Base-by-base conservation (phyloP, 2,888 invertebrate genomes). In the Galeopsomyia nigrocyanea region DNA sequence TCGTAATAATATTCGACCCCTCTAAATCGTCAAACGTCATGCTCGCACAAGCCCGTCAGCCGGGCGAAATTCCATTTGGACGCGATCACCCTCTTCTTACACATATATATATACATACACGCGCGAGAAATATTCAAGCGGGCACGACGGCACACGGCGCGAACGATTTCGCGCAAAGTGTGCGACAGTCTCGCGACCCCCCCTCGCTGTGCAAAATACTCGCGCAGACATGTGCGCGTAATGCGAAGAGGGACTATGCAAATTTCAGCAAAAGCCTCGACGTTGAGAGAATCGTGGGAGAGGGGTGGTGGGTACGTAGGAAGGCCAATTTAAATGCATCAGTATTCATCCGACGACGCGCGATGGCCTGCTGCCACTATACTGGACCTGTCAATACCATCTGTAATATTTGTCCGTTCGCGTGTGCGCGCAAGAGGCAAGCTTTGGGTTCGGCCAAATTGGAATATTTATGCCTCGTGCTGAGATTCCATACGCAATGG, bases 281-380 rank as follows among this genome's bases (percentile, higher is more conserved):
- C 51, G 10, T 13, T n/a, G 51, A n/a, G n/a, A n/a, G n/a, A n/a
- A n/a, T n/a, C n/a, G n/a, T n/a, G n/a, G n/a, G 26, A 26, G 51
- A 49, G 47, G 22, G 49, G 46, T 6, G 50, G 58, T n/a, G n/a
- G n/a, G n/a, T n/a, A n/a, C n/a, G n/a, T n/a, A 68, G 56, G 72
- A 73, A 65, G 73, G 55, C 63, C 74, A 75, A 79, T 77, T 79
- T 77, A 76, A 77, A 78, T 77, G 75, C 73, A 78, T 77, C 76
- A 77, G 77, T 78, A 77, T 80, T 78, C 78, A 77, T 77, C 74
- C 60, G 63, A 66, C 67, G 72, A 22, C 31, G 31, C 26, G 26
- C 7, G 31, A 26, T 39, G 39, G 51, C n/a, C 21, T 51, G 60
- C 21, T 39, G 17, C 39, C 19, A 46, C 49, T 26, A 26, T 26